Evolutionary conservation across 1,140 invertebrate species (phyloP).

Genomic region (Drosophila mojavensis): DNA sequence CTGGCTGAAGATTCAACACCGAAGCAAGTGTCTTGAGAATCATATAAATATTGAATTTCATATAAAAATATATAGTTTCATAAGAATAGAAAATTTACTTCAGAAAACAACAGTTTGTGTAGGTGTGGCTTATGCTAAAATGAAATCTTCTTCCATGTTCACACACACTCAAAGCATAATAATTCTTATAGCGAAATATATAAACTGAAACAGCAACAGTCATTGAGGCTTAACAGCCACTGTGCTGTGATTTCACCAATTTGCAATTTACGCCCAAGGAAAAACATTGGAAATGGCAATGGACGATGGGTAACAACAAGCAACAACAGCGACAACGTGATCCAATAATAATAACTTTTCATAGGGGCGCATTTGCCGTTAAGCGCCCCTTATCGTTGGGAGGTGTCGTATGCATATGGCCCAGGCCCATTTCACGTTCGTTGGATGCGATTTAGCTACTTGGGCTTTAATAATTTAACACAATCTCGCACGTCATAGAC

Average conservation of each 20-base stretch:
- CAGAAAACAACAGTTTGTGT: no score
- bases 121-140: no score
- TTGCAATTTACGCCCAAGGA: slow-evolving; percentile 52
- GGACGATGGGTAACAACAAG: not conserved
- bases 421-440: slow-evolving; percentile 3
- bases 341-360: slow-evolving; percentile 75
- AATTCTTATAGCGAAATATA: slow-evolving; percentile 27
- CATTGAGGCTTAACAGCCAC: slow-evolving; percentile 39
- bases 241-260: slow-evolving; percentile 62
- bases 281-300: slow-evolving; percentile 18
- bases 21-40: no score
- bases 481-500: not conserved
- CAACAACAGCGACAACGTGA: slow-evolving; percentile 34
- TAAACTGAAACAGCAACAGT: not conserved
- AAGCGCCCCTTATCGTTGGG: slow-evolving; percentile 35
- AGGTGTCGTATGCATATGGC: slow-evolving; percentile 13
- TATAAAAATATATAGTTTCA: no score
- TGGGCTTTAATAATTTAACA: slow-evolving; percentile 39
- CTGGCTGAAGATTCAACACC: no score
- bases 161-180: no score
- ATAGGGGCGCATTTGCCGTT: slow-evolving; percentile 59
- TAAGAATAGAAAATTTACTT: no score
- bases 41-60: no score
- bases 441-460: not conserved
- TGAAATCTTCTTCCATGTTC: no score